These are phyloP conservation scores for Vidua chalybeata DNA, from an alignment of 2,113 vertebrate species.

Conservation along the genomic window DNA sequence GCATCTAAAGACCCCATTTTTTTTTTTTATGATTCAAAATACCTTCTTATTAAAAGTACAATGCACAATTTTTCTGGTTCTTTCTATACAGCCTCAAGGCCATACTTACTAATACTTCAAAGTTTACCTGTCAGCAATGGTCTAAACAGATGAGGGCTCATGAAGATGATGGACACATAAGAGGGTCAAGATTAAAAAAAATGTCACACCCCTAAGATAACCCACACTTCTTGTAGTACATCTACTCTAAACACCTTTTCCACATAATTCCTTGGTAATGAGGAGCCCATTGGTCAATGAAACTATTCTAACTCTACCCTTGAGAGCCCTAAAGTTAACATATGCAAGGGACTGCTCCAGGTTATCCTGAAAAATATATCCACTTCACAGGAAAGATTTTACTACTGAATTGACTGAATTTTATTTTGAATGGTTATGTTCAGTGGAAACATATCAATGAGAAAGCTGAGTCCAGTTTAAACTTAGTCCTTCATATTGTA, in stretches of 20 bases:
- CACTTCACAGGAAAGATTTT: not conserved
- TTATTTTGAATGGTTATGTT: not conserved
- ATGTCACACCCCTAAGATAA: not conserved
- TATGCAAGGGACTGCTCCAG: not conserved
- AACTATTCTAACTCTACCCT: not conserved
- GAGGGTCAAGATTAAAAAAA: not conserved
- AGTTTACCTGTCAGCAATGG: not conserved
- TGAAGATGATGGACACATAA: not conserved
- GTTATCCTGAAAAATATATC: not conserved
- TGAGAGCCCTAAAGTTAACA: not conserved
- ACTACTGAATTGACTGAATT: not conserved
- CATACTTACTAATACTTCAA: not conserved
- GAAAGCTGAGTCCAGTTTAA: not conserved
- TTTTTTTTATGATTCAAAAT: not conserved
- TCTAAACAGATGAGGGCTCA: not conserved
- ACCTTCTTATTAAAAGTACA: not conserved
- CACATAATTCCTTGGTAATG: not conserved
- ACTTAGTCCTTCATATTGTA: not conserved
- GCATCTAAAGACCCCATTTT: not conserved
- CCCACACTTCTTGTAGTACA: rapidly evolving
- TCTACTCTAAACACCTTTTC: not conserved
- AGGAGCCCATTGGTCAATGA: not conserved
- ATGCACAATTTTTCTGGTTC: not conserved
- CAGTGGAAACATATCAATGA: not conserved
- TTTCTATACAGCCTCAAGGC: not conserved